These are phyloP conservation scores for Sabatieria punctata DNA, from an alignment of 2,888 invertebrate species.

Conservation along the genomic window DNA sequence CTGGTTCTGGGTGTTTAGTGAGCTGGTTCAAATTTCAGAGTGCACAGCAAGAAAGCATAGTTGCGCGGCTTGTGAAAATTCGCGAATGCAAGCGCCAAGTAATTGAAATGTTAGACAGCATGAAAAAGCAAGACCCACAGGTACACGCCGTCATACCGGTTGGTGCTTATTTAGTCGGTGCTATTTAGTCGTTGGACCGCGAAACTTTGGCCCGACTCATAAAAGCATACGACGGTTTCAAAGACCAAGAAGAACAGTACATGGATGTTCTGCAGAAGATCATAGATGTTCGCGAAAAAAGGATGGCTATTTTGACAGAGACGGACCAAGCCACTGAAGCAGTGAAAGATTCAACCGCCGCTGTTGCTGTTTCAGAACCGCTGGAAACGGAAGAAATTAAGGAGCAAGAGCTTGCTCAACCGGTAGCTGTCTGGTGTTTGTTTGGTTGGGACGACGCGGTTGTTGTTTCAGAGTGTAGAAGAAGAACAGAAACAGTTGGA, in stretches of 20 bases:
- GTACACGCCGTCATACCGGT: neutral
- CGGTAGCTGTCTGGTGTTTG: too few relatives aligned
- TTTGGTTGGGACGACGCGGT: too few relatives aligned
- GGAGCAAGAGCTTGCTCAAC: too few relatives aligned
- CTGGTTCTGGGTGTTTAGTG: too few relatives aligned
- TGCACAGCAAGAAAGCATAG: too few relatives aligned
- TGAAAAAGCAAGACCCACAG: neutral
- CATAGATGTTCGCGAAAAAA: constrained; percentile 11
- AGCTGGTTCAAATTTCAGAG: too few relatives aligned
- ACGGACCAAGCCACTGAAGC: too few relatives aligned
- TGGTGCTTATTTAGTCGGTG: neutral
- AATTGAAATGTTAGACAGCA: neutral
- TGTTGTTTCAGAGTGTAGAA: too few relatives aligned
- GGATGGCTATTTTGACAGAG: too few relatives aligned
- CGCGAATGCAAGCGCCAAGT: constrained; percentile 1
- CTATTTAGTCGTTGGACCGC: constrained; percentile 13
- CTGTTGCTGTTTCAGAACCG: too few relatives aligned
- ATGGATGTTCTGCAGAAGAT: constrained; percentile 18
- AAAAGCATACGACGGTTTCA: constrained; percentile 18
- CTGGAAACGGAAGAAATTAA: too few relatives aligned
- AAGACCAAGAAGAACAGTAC: constrained; percentile 21
- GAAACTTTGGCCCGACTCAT: constrained; percentile 16
- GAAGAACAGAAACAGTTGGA: neutral
- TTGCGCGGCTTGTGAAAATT: constrained; percentile 1
- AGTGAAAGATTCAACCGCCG: too few relatives aligned